Conservation (phyloP, 2,888 invertebrate species). For the Leucozona laternaria region DNA sequence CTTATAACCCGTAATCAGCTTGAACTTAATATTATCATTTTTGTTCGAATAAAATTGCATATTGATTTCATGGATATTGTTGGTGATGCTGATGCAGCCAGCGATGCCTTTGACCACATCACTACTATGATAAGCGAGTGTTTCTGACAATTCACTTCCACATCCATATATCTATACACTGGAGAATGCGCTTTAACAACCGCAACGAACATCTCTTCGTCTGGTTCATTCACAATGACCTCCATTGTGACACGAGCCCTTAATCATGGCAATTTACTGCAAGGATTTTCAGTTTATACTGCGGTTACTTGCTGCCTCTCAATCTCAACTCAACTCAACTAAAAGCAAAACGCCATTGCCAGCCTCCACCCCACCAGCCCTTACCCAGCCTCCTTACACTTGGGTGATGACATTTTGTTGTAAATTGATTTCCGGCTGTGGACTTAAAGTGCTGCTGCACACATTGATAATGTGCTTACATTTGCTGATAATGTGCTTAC, state of each 20-base stretch:
- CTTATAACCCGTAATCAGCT: not conserved
- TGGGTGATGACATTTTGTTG: conserved; percentile 54
- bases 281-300: conserved; percentile 72
- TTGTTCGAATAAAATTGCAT: conserved; percentile 27
- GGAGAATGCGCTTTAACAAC: conserved; percentile 38
- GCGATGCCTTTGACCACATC: not conserved
- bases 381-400: no score
- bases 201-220: conserved; percentile 29
- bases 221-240: conserved; percentile 57
- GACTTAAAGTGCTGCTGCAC: conserved; percentile 49
- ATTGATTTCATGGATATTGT: conserved; percentile 58
- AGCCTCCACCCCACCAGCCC: not conserved
- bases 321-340: conserved; percentile 31
- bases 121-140: not conserved
- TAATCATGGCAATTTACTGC: conserved; percentile 74
- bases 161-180: conserved; percentile 25
- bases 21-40: conserved; percentile 42
- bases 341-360: conserved; percentile 16
- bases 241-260: conserved; percentile 64
- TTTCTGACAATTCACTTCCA: conserved; percentile 66
- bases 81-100: not conserved
- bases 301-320: conserved; percentile 69
- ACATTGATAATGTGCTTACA: conserved; percentile 48
- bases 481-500: conserved; percentile 48
- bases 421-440: conserved; percentile 74